A percentile compares a stretch with the other conserved stretches of the same genome.
Evolutionary conservation across 2,113 vertebrate genomes (phyloP).

Genomic region (Bos indicus): DNA sequence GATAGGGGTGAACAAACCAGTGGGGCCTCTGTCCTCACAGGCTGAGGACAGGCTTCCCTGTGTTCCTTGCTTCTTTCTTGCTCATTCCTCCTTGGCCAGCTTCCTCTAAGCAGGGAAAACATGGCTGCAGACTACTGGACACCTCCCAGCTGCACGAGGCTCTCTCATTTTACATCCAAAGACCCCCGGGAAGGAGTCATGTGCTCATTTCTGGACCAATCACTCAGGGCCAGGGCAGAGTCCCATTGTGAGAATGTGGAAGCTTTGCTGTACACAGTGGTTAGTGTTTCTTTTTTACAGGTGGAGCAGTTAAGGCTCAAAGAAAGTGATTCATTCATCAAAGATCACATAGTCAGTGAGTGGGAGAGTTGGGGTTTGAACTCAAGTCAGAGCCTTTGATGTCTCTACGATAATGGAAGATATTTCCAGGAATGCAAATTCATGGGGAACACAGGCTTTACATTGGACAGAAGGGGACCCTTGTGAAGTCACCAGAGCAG

Average conservation of each 20-base stretch:
- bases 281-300: neutral
- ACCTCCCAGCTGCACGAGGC: accelerated
- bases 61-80: neutral
- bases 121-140: accelerated
- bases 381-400: too few relatives aligned
- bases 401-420: too few relatives aligned
- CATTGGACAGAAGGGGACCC: accelerated
- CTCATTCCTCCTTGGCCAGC: neutral
- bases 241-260: accelerated
- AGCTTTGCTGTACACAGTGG: accelerated
- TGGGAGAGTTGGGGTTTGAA: neutral
- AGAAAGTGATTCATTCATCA: neutral
- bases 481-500: accelerated
- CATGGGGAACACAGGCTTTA: neutral
- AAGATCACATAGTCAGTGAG: neutral
- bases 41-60: neutral
- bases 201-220: neutral
- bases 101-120: neutral
- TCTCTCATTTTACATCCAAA: neutral
- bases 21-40: accelerated
- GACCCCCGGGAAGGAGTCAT: accelerated
- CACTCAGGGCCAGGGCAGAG: neutral
- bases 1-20: accelerated
- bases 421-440: too few relatives aligned
- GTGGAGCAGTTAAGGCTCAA: neutral